phyloP scores from a whole-genome alignment of 2,888 invertebrate species.

The Stenichneumon culpator region DNA sequence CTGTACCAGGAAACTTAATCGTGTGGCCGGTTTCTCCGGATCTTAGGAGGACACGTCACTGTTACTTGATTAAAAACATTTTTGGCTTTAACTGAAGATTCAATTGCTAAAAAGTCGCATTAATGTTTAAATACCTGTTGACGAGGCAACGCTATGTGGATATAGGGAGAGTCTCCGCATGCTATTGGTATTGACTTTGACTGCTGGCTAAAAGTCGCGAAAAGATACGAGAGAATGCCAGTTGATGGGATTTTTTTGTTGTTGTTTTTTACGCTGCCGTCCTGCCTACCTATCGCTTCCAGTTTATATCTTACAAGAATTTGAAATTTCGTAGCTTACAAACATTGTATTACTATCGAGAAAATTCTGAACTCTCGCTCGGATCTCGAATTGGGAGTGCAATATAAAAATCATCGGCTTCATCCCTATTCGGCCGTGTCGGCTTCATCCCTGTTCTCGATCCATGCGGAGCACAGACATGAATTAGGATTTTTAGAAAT shows the following conservation, averaged over 20 bases:
- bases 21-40: slow-evolving; percentile 72
- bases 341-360: not conserved
- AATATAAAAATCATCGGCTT: too few species aligned
- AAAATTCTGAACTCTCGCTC: slow-evolving; percentile 17
- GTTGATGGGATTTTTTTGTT: too few species aligned
- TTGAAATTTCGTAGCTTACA: slow-evolving; percentile 8
- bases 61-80: not conserved
- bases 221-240: too few species aligned
- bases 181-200: too few species aligned
- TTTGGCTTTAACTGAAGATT: not conserved
- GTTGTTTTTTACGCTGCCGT: not conserved
- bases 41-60: slow-evolving; percentile 68
- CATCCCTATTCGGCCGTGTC: too few species aligned
- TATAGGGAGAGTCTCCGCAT: too few species aligned
- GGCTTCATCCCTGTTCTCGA: slow-evolving; percentile 46
- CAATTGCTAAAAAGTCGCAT: too few species aligned
- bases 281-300: not conserved
- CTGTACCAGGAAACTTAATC: slow-evolving; percentile 74
- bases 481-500: slow-evolving; percentile 80
- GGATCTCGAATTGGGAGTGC: slow-evolving; percentile 11
- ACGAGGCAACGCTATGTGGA: too few species aligned
- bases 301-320: not conserved
- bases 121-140: too few species aligned
- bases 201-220: too few species aligned
- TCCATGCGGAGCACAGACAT: slow-evolving; percentile 67